Evolutionary conservation across 2,113 vertebrate species (phyloP), one percentile per base, ranked within the genome.

Genomic region (Apus apus): DNA sequence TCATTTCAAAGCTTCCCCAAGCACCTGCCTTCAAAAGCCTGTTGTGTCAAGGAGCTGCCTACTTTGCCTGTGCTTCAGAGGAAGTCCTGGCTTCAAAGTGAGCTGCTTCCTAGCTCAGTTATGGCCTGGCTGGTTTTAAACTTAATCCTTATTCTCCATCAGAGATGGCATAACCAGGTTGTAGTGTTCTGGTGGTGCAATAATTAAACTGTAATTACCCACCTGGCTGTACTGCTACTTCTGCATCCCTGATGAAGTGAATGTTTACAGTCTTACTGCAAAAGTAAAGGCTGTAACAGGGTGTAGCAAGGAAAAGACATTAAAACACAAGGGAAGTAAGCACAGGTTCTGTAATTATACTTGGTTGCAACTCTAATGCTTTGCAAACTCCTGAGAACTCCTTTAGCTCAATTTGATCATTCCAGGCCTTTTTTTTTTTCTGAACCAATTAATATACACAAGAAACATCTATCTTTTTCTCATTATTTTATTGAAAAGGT

Each of bases 401-500:
- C 68, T 86, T 86, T 57, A 80, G 61, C 26, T 81, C 67, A 51
- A 71, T 84, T 48, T 71, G 13, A 74, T 85, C 85, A 30, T 83
- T 83, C 21, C 34, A 61, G 56, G 11, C 2, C 19, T 70, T 32
- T 43, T 70, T 32, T 43, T 48, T 66, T 54, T 51, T 23, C 53
- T 16, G 15, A 61, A 51, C 22, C 57, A 89, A 91, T 74, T 87
- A 86, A 80, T 57, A 90, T 94, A 96, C 82, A 85, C 74, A 82
- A 48, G 76, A 67, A 94, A 58, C 76, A 79, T 70, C 72, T 88
- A 81, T 88, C 96, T 96, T 98, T 98, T 98, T 92, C 92, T 93
- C 93, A 93, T 92, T 91, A 88, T 98, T 99, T 98, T 99, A 99
- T 98, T 99, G 98, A 98, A 99, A 99, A 99, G 96, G 77, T 98